Evolutionary conservation across 1,140 invertebrate genomes (phyloP), one percentile per base, ranked within the genome.

Genomic region (Halictus rubicundus): DNA sequence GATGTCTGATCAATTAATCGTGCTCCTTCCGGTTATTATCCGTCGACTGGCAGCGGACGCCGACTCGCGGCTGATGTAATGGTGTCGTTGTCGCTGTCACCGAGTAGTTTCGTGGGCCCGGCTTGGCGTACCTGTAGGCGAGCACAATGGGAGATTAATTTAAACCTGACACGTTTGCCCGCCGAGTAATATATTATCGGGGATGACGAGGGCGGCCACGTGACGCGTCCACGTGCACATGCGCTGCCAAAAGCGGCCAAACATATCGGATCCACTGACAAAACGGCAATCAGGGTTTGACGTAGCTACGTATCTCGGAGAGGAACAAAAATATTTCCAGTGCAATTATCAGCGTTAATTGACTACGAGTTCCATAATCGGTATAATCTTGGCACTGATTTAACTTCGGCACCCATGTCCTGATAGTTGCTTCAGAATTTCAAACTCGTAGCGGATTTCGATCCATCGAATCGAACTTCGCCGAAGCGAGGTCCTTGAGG

Each of bases 131-230:
- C 21, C 27, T 27, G 37, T 66, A 60, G 54, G 23, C 63, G 27
- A 57, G 46, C 59, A 86, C 80, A 86, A 86, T 82, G 52, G 74
- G 74, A 83, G 85, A 87, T 87, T 73, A 85, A 84, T 87, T 76
- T 74, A 80, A 80, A 79, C 63, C 80, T 81, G 86, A 85, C 83
- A 81, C 60, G 64, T 69, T 76, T 85, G 61, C 80, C 19, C 14
- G 23, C 21, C 72, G 69, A 59, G 61, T 81, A 85, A 88, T 88
- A 84, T 83, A 87, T 88, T 84, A 87, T 74, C 80, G 60, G 57
- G 69, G 68, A 27, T 83, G 80, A 85, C 80, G 80, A 77, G 68
- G 66, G 42, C 65, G 66, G 27, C 25, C 54, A 49, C 71, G 69
- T 68, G 68, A 68, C 79, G 25, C 16, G 7, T 68, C 52, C 71